Evolutionary conservation across 2,888 invertebrate species (phyloP), one percentile per base, ranked within the genome.

Genomic region (Julus scandinavius): DNA sequence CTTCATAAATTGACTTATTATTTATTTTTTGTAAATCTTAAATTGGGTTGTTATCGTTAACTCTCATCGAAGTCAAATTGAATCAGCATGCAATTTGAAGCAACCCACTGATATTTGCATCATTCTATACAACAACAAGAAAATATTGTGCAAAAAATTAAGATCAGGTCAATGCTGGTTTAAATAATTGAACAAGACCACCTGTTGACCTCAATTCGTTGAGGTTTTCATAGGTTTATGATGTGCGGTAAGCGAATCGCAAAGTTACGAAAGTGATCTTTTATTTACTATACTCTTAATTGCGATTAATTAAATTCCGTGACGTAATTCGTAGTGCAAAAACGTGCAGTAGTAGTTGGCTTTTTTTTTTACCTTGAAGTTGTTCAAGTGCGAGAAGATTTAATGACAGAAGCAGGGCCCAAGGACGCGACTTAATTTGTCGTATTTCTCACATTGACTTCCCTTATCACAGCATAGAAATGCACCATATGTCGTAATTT

Each of bases 221-320:
- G 29, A 29, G 11, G 29, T n/a, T 29, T 72, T n/a, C n/a, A 6
- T 20, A 17, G 20, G 63, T 7, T 63, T 3, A 20, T 9, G 29
- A 7, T 29, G 72, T 11, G 29, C 72, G n/a, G 20, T 63, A 63
- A 63, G 20, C 63, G 63, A 63, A 20, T 63, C 63, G 72, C 11
- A 72, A 72, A 72, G 29, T 72, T 72, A 29, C 72, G 72, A 72
- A 72, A 72, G 72, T 72, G 72, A 72, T 29, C 72, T 72, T 72
- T 72, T 20, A 72, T 72, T 72, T 72, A 72, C 72, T 29, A n/a
- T n/a, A 72, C 72, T 72, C 9, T 20, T n/a, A 72, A n/a, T 72
- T 9, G 72, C 29, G 29, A 72, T 72, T 72, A 72, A 72, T 72
- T 72, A 29, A 72, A 72, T 72, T 72, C 72, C 7, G 72, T 72